Conservation (phyloP, 2,888 invertebrate species). For the Digitonthophagus gazella region DNA sequence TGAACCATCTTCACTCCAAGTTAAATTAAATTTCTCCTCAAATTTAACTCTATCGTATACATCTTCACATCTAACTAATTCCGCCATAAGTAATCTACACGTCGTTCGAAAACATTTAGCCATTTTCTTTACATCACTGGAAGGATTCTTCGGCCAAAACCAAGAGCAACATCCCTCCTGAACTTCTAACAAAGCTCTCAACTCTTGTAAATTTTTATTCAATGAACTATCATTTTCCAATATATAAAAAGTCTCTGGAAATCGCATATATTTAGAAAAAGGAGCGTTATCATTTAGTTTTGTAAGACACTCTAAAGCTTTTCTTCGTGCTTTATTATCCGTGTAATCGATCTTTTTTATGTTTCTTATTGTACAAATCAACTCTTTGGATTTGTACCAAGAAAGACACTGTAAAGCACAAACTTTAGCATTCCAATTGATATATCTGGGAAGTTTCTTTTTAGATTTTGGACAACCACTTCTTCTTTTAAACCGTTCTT, state of each 20-base stretch:
- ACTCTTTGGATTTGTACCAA: constrained; percentile 3
- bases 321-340: neutral
- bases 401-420: neutral
- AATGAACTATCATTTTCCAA: neutral
- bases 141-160: neutral
- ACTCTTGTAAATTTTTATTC: constrained; percentile 2
- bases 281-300: neutral
- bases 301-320: neutral
- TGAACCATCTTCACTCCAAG: neutral
- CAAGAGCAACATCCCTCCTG: neutral
- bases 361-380: neutral
- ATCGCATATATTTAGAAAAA: neutral
- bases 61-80: neutral
- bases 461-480: neutral
- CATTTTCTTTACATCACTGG: neutral
- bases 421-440: constrained; percentile 7
- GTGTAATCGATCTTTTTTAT: constrained; percentile 4
- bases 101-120: neutral
- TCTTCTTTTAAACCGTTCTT: neutral
- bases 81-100: neutral
- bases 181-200: neutral
- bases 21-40: neutral
- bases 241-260: neutral
- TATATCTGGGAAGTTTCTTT: neutral
- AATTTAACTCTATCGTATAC: neutral